Base-by-base conservation (phyloP, 2,888 invertebrate genomes). In the Rhagium mordax region DNA sequence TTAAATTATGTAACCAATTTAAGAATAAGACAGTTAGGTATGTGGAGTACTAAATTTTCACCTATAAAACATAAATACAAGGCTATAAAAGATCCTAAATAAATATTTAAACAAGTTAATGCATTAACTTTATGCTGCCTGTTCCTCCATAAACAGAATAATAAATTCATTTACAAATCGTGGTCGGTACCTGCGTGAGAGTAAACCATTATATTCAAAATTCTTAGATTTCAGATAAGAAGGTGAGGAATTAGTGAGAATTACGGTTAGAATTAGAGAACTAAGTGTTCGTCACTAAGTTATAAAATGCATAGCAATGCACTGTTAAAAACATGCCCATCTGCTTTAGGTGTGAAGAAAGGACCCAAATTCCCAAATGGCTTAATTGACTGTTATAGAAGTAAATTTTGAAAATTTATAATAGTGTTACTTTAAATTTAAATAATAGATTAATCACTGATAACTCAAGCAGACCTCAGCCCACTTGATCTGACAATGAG, bases 171-270 rank as follows among this genome's bases (percentile, higher is more conserved):
- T 57, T 57, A 57, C 57, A 57, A 57, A 57, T 57, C 57, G 57
- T 41, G 18, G 51, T 51, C 7, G 5, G 20, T 60, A 60, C 64
- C 64, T 51, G 51, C 24, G 64, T 60, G 60, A 33, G 64, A 64
- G 49, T 16, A 18, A 16, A 29, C 27, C 27, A 64, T 64, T 51
- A 51, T 64, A 64, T 64, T 64, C 27, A 51, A 60, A 64, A 64
- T 49, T 49, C 51, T 51, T 10, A 64, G 49, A 64, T 64, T 27
- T 13, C 27, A 64, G 64, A 64, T 64, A 64, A 64, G 49, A 51
- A 64, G 49, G 51, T 15, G 27, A 13, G 24, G 51, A 64, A 49
- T 21, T 49, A 48, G 62, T 62, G n/a, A 27, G 62, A 49, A 49
- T 49, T 62, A 48, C 33, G 18, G 41, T 41, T 33, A 47, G 60